Conservation (phyloP, 2,797 vertebrate genomes). For the Rhynchotus rufescens region DNA sequence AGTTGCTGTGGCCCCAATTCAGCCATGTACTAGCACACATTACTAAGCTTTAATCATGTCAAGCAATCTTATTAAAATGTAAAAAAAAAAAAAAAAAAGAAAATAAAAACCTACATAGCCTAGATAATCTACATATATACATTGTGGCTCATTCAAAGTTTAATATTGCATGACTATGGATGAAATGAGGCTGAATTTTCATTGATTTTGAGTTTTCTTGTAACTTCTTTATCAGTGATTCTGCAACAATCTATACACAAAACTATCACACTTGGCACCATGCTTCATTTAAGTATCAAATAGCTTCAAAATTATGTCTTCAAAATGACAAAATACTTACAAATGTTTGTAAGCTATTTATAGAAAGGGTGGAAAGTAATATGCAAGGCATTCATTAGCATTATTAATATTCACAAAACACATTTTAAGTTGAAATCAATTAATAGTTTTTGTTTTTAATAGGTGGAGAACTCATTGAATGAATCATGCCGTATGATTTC, state of each 20-base stretch:
- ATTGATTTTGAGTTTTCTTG: not conserved
- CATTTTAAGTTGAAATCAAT: not conserved
- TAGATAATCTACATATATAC: no score
- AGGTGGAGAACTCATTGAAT: not conserved
- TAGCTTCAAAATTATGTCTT: not conserved
- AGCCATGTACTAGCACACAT: not conserved
- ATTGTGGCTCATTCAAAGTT: not conserved
- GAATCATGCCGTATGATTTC: not conserved
- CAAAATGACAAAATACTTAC: not conserved
- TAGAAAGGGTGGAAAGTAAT: not conserved
- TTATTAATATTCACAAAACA: not conserved
- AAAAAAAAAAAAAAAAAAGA: not conserved
- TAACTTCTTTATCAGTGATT: not conserved
- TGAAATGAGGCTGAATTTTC: not conserved
- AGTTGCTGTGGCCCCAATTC: not conserved
- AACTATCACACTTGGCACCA: not conserved
- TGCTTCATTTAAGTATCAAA: not conserved
- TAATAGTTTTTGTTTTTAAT: not conserved
- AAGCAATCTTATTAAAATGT: not conserved
- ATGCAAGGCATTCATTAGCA: not conserved
- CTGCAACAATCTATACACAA: not conserved
- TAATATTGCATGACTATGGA: not conserved
- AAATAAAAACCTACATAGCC: no score
- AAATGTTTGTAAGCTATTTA: not conserved
- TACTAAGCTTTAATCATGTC: not conserved